Evolutionary conservation across 2,888 invertebrate species (phyloP), one percentile per base, ranked within the genome.

Genomic region (Troilus luridus): DNA sequence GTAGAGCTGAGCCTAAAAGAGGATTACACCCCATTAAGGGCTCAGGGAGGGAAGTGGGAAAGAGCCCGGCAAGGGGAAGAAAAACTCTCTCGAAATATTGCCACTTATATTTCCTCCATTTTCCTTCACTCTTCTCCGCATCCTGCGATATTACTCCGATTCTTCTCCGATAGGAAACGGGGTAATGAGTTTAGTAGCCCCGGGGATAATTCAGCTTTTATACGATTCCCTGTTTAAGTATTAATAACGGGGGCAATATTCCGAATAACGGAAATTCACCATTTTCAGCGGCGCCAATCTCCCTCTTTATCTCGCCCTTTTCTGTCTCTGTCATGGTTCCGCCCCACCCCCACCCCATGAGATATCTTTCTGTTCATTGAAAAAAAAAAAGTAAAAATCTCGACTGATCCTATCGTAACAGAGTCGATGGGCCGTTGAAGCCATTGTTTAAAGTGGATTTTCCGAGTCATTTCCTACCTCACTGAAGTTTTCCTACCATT

Each of bases 11-110:
- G 64, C 89, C 64, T 89, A 41, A 89, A 89, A 89, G 89, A 60
- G 89, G 89, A 89, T 89, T 89, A 89, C 89, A 89, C 62, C 62
- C 89, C 89, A 89, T 89, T 89, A 89, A 89, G 89, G 89, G 89
- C 89, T 89, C 62, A 89, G 64, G 19, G 54, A n/a, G 64, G 89
- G 88, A 88, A 88, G 88, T 88, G 88, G 89, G 89, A 64, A 89
- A 64, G 62, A 64, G 89, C 54, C 27, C 64, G 21, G 21, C 10
- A 12, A n/a, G 41, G 89, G 62, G 54, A 89, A 64, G 89, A 89
- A 89, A 89, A 89, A 89, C 89, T 89, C 89, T 54, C 62, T 54
- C 62, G 67, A 89, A 89, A 89, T 89, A 89, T 89, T 89, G 64
- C 89, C 89, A 89, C 89, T 89, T 89, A 89, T 89, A 89, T 89